Evolutionary conservation across 2,888 invertebrate species (phyloP).

Genomic region (Rambutsinella grinnellia): DNA sequence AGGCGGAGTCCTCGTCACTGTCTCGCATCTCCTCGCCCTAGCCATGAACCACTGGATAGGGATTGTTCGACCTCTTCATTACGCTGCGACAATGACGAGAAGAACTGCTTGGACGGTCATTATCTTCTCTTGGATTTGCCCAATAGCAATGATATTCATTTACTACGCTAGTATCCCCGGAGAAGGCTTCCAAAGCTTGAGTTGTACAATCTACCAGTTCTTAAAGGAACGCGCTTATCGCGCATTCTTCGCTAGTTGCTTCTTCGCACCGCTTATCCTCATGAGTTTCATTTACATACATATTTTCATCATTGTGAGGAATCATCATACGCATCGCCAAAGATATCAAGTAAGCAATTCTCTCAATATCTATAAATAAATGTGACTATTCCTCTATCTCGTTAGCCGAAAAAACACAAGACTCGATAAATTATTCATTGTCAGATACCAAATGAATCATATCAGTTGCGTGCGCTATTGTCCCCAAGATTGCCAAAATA

Average conservation of each 20-base stretch:
- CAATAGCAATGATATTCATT: conserved; percentile 71
- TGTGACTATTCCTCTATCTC: too few relatives aligned
- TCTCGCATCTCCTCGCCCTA: conserved; percentile 75
- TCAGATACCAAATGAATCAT: too few relatives aligned
- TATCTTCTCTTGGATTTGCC: conserved; percentile 74
- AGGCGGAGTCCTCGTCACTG: conserved; percentile 76
- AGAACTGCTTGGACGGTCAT: conserved; percentile 72
- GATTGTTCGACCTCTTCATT: conserved; percentile 75
- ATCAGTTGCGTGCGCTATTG: too few relatives aligned
- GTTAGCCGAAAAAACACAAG: neutral
- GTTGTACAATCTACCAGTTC: conserved; percentile 62
- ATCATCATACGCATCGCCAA: conserved; percentile 72
- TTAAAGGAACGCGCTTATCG: conserved; percentile 71
- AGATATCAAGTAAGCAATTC: conserved; percentile 68
- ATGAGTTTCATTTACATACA: conserved; percentile 76
- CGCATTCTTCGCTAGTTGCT: conserved; percentile 72
- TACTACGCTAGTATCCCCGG: conserved; percentile 72
- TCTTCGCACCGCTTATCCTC: conserved; percentile 74
- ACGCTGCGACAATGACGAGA: conserved; percentile 74
- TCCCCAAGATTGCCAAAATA: neutral
- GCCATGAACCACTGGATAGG: conserved; percentile 79
- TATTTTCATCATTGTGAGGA: conserved; percentile 74
- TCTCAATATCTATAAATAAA: too few relatives aligned
- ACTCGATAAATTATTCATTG: too few relatives aligned
- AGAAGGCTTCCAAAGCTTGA: conserved; percentile 69